Conservation (phyloP, 2,888 invertebrate genomes). For the Platycheirus rosarum region DNA sequence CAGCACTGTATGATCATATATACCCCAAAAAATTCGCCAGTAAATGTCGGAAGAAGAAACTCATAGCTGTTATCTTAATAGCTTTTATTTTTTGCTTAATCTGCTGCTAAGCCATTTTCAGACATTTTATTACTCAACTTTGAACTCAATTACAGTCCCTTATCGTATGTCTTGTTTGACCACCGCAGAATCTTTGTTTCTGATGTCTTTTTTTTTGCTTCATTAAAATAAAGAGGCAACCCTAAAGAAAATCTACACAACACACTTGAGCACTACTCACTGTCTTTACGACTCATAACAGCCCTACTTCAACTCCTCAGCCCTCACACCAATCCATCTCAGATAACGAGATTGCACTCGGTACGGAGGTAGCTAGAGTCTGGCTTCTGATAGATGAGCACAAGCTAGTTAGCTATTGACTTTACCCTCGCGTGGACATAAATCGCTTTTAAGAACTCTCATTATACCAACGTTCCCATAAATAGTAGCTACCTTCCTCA, state of each 20-base stretch:
- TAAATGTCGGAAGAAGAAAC: too few relatives aligned
- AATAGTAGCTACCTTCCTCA: neutral
- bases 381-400: slow-evolving; percentile 56
- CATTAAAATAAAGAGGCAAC: slow-evolving; percentile 8
- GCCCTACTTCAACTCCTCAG: slow-evolving; percentile 4
- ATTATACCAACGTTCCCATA: neutral
- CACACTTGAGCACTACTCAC: slow-evolving; percentile 60
- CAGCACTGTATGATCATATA: too few relatives aligned
- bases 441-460: slow-evolving; percentile 14
- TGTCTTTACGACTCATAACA: slow-evolving; percentile 56
- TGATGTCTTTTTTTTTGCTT: neutral
- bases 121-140: neutral
- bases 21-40: too few relatives aligned
- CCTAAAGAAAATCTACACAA: slow-evolving; percentile 23
- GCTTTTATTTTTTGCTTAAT: neutral
- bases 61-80: neutral
- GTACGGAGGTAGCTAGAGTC: slow-evolving; percentile 57
- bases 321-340: slow-evolving; percentile 54
- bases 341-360: slow-evolving; percentile 72
- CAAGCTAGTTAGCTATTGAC: slow-evolving; percentile 65
- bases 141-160: neutral
- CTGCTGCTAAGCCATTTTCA: neutral
- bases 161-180: neutral
- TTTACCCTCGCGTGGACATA: slow-evolving; percentile 62
- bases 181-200: neutral